These are phyloP conservation scores for Thamnophis sirtalis DNA, from an alignment of 2,113 vertebrate species.

Conservation along the genomic window DNA sequence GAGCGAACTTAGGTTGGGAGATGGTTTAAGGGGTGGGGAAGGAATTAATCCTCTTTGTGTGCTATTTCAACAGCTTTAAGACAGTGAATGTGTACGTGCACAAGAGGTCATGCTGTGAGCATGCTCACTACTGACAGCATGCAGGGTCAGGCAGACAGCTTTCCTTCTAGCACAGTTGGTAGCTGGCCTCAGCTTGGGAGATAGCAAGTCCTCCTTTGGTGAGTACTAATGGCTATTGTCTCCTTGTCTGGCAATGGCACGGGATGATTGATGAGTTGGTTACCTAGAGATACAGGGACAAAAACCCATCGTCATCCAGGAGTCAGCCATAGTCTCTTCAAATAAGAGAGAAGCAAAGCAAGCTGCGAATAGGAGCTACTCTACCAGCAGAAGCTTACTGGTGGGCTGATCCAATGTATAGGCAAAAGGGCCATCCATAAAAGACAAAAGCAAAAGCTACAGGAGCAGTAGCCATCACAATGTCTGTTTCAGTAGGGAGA, in stretches of 20 bases:
- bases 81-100: neutral
- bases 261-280: neutral
- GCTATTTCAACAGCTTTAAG: neutral
- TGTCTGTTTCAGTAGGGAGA: neutral
- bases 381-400: conserved; percentile 9
- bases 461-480: neutral
- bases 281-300: neutral
- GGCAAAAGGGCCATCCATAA: conserved; percentile 64
- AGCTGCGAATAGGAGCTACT: conserved; percentile 44
- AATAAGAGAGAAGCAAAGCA: conserved; percentile 52
- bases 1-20: neutral
- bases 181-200: neutral
- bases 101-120: conserved; percentile 48
- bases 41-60: neutral
- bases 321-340: conserved; percentile 59
- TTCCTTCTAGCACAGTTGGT: neutral
- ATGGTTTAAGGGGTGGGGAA: neutral
- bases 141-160: conserved; percentile 3
- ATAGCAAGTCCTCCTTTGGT: neutral
- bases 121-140: conserved; percentile 49
- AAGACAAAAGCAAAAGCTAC: conserved; percentile 40
- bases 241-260: conserved; percentile 10
- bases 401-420: conserved; percentile 1
- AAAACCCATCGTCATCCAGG: conserved; percentile 27
- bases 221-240: neutral